Percentiles rank a stretch among this genome's conserved stretches.
Evolutionary conservation across 64 coral and sea anemone genomes (phyloP).

Genomic region (Dendronephthya gigantea): DNA sequence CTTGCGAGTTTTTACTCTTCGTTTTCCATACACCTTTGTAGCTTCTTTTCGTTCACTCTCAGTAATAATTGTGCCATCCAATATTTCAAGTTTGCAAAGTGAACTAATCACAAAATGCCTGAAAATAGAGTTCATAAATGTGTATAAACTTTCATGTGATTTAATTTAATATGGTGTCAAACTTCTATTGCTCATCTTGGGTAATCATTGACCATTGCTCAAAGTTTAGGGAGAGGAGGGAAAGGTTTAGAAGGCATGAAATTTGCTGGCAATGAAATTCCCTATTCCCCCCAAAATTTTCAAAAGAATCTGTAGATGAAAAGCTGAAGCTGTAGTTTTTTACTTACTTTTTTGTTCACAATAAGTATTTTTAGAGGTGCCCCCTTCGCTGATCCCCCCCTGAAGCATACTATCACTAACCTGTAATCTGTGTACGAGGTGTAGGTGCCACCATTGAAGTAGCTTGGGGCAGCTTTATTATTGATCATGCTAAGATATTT

Average conservation of each 20-base stretch:
- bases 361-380: too few relatives aligned
- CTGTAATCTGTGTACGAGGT: conserved; percentile 91
- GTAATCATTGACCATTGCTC: too few relatives aligned
- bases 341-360: too few relatives aligned
- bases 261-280: too few relatives aligned
- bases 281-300: too few relatives aligned
- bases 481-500: conserved; percentile 96
- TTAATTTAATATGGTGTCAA: too few relatives aligned
- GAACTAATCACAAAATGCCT: conserved; percentile 7
- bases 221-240: too few relatives aligned
- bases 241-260: too few relatives aligned
- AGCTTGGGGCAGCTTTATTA: conserved; percentile 87
- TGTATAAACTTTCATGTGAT: too few relatives aligned
- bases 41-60: not conserved
- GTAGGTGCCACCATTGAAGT: conserved; percentile 90
- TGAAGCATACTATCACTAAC: not conserved
- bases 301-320: too few relatives aligned
- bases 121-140: not conserved
- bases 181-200: too few relatives aligned
- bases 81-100: not conserved
- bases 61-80: not conserved
- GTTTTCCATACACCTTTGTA: not conserved
- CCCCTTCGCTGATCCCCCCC: not conserved
- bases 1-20: not conserved
- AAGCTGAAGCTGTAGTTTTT: too few relatives aligned